Conservation (phyloP, 1,140 invertebrate species). For the Steinernema khuongi region DNA sequence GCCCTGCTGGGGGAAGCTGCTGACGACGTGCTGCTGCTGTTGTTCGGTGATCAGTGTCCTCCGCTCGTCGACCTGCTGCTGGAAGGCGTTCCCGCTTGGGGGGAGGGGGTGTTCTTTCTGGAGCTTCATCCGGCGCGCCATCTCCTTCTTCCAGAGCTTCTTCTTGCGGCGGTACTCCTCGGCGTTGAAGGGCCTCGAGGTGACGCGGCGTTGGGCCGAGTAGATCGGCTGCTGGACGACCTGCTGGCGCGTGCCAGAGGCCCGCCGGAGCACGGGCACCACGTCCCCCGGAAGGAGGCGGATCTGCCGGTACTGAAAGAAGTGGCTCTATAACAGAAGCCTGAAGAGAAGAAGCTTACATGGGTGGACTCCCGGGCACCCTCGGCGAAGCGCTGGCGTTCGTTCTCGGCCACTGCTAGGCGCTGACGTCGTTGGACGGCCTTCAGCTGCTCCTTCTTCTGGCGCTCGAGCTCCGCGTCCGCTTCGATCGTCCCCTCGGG, state of each 20-base stretch:
- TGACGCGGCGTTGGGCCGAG: background rate
- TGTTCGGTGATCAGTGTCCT: background rate
- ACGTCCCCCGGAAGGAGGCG: background rate
- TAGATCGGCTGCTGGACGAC: background rate
- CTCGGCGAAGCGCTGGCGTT: background rate
- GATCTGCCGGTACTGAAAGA: background rate
- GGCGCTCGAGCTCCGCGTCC: background rate
- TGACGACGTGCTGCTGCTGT: background rate
- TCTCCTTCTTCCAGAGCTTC: background rate
- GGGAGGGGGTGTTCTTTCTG: background rate
- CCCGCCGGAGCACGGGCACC: background rate
- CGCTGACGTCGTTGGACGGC: background rate
- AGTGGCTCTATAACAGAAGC: background rate
- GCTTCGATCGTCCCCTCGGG: constrained; percentile 7
- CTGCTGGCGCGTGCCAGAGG: background rate
- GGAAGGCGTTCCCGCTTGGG: background rate
- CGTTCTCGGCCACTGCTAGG: background rate
- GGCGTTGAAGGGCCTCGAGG: background rate
- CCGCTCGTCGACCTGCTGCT: background rate
- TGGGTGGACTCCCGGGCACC: background rate
- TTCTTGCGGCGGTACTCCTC: background rate
- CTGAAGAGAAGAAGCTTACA: background rate
- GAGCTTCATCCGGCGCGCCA: background rate
- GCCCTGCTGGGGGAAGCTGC: background rate
- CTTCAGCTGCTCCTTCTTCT: background rate